Evolutionary conservation across 2,113 vertebrate genomes (phyloP).

Genomic region (Hepsetus odoe): DNA sequence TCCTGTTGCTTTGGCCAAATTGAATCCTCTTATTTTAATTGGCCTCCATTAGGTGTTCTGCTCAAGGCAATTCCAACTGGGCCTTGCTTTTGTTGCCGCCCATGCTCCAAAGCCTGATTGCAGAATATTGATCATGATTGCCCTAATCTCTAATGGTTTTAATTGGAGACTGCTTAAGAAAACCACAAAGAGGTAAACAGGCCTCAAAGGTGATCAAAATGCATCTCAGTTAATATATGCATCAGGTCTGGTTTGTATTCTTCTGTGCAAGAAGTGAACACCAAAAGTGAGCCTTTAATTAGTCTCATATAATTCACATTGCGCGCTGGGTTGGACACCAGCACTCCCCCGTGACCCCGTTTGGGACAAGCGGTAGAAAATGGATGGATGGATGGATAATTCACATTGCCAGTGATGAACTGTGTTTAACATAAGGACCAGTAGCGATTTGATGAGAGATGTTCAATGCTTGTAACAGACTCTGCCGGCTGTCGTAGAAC

Average conservation of each 20-base stretch:
- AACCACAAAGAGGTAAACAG: conserved; percentile 64
- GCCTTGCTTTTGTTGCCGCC: conserved; percentile 65
- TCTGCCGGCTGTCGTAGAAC: neutral
- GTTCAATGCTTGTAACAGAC: conserved; percentile 4
- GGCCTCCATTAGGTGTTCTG: conserved; percentile 75
- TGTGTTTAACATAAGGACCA: neutral
- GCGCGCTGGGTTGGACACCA: no score
- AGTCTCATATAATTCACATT: neutral
- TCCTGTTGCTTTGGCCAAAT: conserved; percentile 80
- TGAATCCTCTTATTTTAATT: conserved; percentile 83
- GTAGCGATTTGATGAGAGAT: neutral
- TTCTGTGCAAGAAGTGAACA: conserved; percentile 12
- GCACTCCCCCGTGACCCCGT: no score
- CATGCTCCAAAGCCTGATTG: conserved; percentile 68
- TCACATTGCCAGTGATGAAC: neutral
- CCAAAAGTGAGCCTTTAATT: conserved; percentile 24
- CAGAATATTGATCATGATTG: conserved; percentile 72
- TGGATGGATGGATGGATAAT: no score
- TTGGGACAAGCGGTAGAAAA: no score
- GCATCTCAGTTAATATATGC: conserved; percentile 39
- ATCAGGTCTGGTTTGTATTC: neutral
- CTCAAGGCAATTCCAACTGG: conserved; percentile 69
- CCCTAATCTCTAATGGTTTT: conserved; percentile 71
- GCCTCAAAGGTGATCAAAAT: conserved; percentile 13
- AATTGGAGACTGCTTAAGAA: conserved; percentile 69